Base-by-base conservation (phyloP, 2,797 vertebrate species). In the Alcedo quadribrachys region DNA sequence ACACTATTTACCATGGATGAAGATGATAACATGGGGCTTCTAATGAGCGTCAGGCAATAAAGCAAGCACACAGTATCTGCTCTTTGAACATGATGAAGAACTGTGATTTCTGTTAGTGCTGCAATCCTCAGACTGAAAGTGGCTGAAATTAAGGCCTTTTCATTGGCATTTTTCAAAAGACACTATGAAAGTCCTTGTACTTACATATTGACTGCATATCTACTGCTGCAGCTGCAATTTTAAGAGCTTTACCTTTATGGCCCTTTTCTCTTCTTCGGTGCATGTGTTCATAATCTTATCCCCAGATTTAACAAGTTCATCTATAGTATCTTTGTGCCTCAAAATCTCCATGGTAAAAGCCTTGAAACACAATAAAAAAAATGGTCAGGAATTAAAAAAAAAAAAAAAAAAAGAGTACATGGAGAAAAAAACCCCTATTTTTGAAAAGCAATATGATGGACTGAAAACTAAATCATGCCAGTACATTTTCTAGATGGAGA, bases 311-410 rank as follows among this genome's bases (percentile, higher is more conserved):
- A 99, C 98, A 79, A 99, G 98, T 85, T 98, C 98, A 97, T 99
- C 99, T 95, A 99, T 98, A 66, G 97, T 93, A 94, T 99, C 99
- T 96, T 99, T 99, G 97, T 99, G 99, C 90, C 98, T 98, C 98
- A 99, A 98, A 93, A 99, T 98, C 96, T 99, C 98, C 98, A 99
- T 99, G 85, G 99, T 99, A 95, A 99, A 99, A 92, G 97, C 98
- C 99, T 99, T 96, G 43, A 90, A 95, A 96, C 74, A 95, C 32
- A 91, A 81, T 45, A 91, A 94, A 91, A 94, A 85, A 91, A 71
- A 1, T 30, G 3, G 61, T 96, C 43, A 95, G 22, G 53, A 42
- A 76, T 32, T 63, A 60, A 18, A 6, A 22, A 67, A 37, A 81
- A 43, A 28, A 4, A 45, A 19, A 55, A 48, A 17, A 62, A 30